Conservation (phyloP, 2,888 invertebrate genomes). For the Drosophila yooni region DNA sequence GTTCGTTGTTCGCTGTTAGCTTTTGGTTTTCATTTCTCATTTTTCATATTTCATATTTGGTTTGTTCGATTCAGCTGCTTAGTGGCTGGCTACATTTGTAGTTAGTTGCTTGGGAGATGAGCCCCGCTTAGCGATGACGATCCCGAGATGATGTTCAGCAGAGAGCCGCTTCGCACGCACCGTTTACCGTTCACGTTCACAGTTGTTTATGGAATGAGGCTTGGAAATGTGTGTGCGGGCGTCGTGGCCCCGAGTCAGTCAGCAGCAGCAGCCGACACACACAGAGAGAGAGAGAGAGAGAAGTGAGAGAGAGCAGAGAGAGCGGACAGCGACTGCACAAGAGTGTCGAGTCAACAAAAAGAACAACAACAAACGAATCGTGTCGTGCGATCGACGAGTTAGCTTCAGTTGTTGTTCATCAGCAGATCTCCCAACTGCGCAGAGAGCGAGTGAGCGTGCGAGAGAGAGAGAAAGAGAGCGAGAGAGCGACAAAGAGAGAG, state of each 20-base stretch:
- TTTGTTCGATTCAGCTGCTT: constrained; percentile 19
- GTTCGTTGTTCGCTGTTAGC: constrained; percentile 22
- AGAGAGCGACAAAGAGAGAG: background rate
- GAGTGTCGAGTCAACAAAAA: constrained; percentile 17
- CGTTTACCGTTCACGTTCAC: constrained; percentile 78
- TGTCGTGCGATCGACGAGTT: constrained; percentile 14
- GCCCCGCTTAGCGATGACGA: constrained; percentile 47
- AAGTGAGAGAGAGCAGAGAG: constrained; percentile 11
- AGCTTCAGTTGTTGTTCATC: constrained; percentile 17
- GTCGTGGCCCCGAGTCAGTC: constrained; percentile 54
- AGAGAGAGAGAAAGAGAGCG: background rate
- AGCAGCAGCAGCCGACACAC: constrained; percentile 8
- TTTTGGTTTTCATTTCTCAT: constrained; percentile 21
- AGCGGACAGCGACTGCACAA: constrained; percentile 2
- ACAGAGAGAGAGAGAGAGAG: constrained; percentile 9
- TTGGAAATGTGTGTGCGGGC: constrained; percentile 61
- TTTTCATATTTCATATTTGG: constrained; percentile 10
- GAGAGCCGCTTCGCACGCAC: constrained; percentile 52
- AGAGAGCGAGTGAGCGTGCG: background rate
- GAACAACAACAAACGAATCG: constrained; percentile 22
- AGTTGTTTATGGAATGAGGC: constrained; percentile 76
- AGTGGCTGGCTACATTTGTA: constrained; percentile 5
- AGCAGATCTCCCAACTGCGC: constrained; percentile 11
- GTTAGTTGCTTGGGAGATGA: constrained; percentile 19
- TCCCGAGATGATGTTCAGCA: constrained; percentile 30